phyloP scores from a whole-genome alignment of 2,113 vertebrate genomes.

The Phylloscopus trochiloides region DNA sequence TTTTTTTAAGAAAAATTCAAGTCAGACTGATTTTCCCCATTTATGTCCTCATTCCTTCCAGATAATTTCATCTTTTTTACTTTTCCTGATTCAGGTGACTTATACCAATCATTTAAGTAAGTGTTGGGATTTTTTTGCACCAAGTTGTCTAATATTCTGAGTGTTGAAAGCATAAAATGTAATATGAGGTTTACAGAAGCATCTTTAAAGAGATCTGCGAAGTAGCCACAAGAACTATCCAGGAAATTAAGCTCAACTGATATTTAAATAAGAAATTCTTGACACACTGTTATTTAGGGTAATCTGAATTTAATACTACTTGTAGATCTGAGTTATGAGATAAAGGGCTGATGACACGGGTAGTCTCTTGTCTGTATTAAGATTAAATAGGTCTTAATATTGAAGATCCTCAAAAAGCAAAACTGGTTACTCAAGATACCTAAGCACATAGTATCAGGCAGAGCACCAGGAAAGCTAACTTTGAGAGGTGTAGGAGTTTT shows the following conservation, averaged over 20 bases:
- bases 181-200: background rate
- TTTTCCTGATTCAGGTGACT: background rate
- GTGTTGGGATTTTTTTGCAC: background rate
- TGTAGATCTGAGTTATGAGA: background rate
- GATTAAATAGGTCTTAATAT: background rate
- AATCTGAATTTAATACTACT: background rate
- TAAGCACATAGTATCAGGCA: background rate
- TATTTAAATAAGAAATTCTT: background rate
- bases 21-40: background rate
- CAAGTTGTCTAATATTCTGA: accelerated
- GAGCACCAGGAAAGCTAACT: background rate
- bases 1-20: background rate
- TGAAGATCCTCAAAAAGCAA: background rate
- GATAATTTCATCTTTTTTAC: accelerated
- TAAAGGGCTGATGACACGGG: background rate
- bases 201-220: background rate
- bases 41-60: background rate
- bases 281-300: background rate
- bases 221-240: background rate
- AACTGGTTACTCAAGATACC: background rate
- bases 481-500: background rate
- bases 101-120: background rate
- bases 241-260: background rate
- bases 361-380: background rate
- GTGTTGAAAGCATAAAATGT: background rate